Evolutionary conservation across 2,113 vertebrate species (phyloP).

Genomic region (Dicerorhinus sumatrensis): DNA sequence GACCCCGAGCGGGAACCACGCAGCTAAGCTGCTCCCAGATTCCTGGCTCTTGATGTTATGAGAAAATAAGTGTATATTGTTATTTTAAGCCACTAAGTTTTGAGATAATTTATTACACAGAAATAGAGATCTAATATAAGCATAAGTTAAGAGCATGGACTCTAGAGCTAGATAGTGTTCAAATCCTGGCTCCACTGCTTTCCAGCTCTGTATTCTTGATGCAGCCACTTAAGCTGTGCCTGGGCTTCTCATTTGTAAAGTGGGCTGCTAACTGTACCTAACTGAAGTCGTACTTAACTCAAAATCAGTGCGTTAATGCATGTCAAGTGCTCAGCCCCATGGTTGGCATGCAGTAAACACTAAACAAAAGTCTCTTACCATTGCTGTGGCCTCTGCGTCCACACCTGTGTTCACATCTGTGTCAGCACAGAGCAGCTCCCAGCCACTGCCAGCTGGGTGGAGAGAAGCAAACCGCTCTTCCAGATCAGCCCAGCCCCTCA

Average conservation of each 20-base stretch:
- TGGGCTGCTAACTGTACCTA: background rate
- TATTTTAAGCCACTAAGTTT: background rate
- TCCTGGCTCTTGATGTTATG: background rate
- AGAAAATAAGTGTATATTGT: background rate
- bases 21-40: background rate
- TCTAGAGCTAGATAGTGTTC: too few relatives aligned
- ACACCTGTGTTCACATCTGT: accelerated
- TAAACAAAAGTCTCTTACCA: background rate
- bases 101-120: background rate
- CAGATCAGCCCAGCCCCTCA: accelerated
- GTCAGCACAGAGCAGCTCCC: background rate
- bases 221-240: background rate
- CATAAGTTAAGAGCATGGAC: background rate
- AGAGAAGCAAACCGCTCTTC: background rate
- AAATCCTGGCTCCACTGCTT: background rate
- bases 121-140: background rate
- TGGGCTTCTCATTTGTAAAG: background rate
- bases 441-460: background rate
- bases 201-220: background rate
- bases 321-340: accelerated
- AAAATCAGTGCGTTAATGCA: accelerated
- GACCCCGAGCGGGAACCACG: background rate
- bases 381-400: background rate
- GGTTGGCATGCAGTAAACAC: background rate
- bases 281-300: background rate